A percentile compares a stretch with the other conserved stretches of the same genome.
Conservation (phyloP, 2,888 invertebrate genomes). For the Leuctra nigra region DNA sequence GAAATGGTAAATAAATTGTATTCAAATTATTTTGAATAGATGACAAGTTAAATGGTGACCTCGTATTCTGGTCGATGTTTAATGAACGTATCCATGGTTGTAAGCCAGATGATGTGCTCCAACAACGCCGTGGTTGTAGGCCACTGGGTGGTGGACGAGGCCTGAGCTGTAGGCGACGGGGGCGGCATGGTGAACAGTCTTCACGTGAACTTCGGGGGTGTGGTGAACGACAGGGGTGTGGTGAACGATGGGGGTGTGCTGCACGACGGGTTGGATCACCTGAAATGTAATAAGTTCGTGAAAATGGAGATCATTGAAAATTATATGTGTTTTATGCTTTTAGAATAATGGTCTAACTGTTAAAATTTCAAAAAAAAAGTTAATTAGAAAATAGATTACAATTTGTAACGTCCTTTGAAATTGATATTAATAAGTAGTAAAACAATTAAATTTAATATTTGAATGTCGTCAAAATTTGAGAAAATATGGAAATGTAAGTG, state of each 20-base stretch:
- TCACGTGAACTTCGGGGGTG: no score
- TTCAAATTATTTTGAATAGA: not conserved
- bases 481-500: no score
- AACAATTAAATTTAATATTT: no score
- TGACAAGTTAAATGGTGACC: not conserved
- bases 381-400: no score
- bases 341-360: no score
- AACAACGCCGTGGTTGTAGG: constrained; percentile 24
- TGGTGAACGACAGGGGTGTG: constrained; percentile 24
- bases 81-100: constrained; percentile 24
- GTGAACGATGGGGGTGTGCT: constrained; percentile 23
- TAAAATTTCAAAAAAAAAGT: no score
- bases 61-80: constrained; percentile 15
- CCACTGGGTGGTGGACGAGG: constrained; percentile 24
- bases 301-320: not conserved
- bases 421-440: no score
- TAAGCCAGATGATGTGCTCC: constrained; percentile 23
- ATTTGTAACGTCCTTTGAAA: no score
- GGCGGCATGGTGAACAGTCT: constrained; percentile 15
- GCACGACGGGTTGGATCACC: constrained; percentile 18
- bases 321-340: no score
- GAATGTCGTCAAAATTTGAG: no score
- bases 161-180: constrained; percentile 19
- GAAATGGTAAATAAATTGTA: not conserved
- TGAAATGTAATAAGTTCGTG: not conserved